Evolutionary conservation across 2,797 vertebrate species (phyloP).

Genomic region (Harpia harpyja): DNA sequence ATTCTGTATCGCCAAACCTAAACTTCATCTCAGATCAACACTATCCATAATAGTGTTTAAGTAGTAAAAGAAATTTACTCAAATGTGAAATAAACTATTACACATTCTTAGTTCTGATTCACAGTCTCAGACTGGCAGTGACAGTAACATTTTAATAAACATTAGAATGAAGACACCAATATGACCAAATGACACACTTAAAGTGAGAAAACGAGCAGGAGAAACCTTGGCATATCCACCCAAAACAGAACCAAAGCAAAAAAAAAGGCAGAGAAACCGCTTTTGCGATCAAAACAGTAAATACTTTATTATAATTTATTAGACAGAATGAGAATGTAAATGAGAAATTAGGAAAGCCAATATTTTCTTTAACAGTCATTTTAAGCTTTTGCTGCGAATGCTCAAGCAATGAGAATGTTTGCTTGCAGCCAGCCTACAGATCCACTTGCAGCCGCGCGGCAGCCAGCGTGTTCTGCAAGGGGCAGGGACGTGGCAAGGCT

Average conservation of each 20-base stretch:
- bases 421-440: background rate
- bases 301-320: slow-evolving; percentile 64
- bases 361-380: slow-evolving; percentile 40
- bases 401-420: background rate
- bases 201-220: slow-evolving; percentile 64
- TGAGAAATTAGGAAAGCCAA: slow-evolving; percentile 49
- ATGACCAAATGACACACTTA: slow-evolving; percentile 65
- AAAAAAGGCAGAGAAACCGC: slow-evolving; percentile 48
- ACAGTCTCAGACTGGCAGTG: slow-evolving; percentile 61
- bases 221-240: slow-evolving; percentile 55
- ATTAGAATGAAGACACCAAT: slow-evolving; percentile 64
- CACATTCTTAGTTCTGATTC: slow-evolving; percentile 64
- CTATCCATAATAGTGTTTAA: slow-evolving; percentile 52
- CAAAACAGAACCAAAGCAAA: slow-evolving; percentile 60
- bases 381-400: background rate
- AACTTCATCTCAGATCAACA: slow-evolving; percentile 60
- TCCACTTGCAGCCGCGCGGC: background rate
- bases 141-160: slow-evolving; percentile 68
- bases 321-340: slow-evolving; percentile 59
- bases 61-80: slow-evolving; percentile 57
- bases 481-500: background rate
- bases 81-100: slow-evolving; percentile 69
- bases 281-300: slow-evolving; percentile 55
- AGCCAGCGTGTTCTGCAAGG: background rate
- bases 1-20: slow-evolving; percentile 46